Base-by-base conservation (phyloP, 1,140 invertebrate species). In the Aphaenogaster rudis region DNA sequence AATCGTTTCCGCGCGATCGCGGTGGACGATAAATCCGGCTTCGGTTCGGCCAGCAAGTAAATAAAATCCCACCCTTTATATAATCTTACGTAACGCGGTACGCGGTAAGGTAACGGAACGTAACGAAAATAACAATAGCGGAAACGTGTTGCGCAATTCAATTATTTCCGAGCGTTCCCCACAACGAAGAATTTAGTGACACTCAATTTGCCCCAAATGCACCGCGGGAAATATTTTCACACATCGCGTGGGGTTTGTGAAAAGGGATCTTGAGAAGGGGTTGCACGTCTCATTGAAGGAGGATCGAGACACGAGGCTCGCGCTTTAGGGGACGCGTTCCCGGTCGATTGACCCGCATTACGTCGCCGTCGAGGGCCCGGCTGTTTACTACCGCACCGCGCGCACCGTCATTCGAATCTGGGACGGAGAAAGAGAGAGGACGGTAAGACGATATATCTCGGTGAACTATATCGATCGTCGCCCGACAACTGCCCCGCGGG, bases 321-420 rank as follows among this genome's bases (percentile, higher is more conserved):
- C 42, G 13, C 21, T 33, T 74, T 21, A 76, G 21, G 69, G 45
- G 15, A 45, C 61, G 48, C 77, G 21, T 80, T 64, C 28, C 45
- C 89, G 66, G 64, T 84, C 84, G 90, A 91, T 91, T 86, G 82
- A 88, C 87, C 87, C 82, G 89, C 87, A 90, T 91, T 88, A 79
- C 71, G 63, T 88, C 86, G 66, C 21, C 50, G 17, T 50, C 61
- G 52, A 85, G 77, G 69, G 80, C 63, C 66, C 61, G 50, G 64
- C 64, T 84, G 84, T 91, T 78, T 82, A 63, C 87, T 86, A 67
- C 84, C 87, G 86, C 39, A 36, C 71, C 42, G 8, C 72, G 59
- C 71, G 64, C 61, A 76, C 59, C 2, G 66, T 69, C 66, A 17
- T 63, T 88, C 67, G 89, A 91, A 91, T 88, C 90, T 91, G 90